These are phyloP conservation scores for Microctonus hyperodae DNA, from an alignment of 2,888 invertebrate species.

Conservation along the genomic window DNA sequence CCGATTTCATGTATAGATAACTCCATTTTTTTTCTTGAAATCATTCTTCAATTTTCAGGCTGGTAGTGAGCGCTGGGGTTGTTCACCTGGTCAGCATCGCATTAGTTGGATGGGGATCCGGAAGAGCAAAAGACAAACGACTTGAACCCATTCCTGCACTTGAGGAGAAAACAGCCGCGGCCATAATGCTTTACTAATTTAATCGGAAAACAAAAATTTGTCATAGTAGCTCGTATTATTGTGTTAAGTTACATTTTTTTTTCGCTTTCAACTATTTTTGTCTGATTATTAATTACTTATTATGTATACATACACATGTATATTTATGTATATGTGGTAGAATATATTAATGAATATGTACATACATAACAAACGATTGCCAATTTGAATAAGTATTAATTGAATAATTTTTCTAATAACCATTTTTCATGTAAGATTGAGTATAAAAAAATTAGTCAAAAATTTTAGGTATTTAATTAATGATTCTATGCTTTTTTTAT, in stretches of 20 bases:
- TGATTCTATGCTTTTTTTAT: neutral
- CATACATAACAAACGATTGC: neutral
- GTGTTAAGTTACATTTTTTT: neutral
- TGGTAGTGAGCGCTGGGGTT: constrained; percentile 75
- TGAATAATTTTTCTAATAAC: neutral
- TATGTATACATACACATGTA: neutral
- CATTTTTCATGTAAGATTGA: neutral
- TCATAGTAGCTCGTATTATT: neutral
- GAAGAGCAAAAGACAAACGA: constrained; percentile 68
- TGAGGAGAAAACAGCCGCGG: constrained; percentile 82
- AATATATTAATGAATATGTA: neutral
- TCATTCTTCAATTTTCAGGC: constrained; percentile 64
- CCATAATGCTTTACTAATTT: constrained; percentile 81
- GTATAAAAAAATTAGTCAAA: neutral
- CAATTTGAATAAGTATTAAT: constrained; percentile 11
- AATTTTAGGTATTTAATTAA: neutral
- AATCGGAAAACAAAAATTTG: neutral
- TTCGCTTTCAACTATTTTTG: neutral
- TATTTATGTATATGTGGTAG: neutral
- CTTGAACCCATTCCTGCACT: constrained; percentile 72
- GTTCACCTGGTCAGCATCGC: constrained; percentile 77
- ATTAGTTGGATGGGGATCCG: constrained; percentile 76
- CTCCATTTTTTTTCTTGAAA: constrained; percentile 14
- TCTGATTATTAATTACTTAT: neutral
- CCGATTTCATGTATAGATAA: too few species aligned